phyloP scores from a whole-genome alignment of 2,888 invertebrate species.

The Ceramica pisi region DNA sequence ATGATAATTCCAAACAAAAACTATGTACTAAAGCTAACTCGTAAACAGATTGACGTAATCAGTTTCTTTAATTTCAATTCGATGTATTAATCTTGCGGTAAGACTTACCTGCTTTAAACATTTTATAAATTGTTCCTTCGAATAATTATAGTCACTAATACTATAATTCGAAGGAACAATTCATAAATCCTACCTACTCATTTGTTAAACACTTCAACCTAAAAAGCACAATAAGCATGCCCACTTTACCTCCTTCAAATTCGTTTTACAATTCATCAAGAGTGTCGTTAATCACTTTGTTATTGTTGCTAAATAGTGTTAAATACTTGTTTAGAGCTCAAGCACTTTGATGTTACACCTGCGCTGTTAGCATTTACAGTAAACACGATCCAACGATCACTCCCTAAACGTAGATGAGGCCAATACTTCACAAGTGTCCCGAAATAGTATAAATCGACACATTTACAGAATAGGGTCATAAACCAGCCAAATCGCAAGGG shows the following conservation, averaged over 20 bases:
- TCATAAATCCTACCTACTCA: not conserved
- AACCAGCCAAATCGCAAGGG: conserved; percentile 66
- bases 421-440: conserved; percentile 52
- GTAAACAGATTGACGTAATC: not conserved
- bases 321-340: conserved; percentile 69
- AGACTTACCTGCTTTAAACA: too few relatives aligned
- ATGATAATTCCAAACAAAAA: not conserved
- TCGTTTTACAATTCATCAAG: conserved; percentile 57
- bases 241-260: conserved; percentile 38
- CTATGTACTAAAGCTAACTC: not conserved
- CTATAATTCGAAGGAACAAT: too few relatives aligned
- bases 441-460: conserved; percentile 68
- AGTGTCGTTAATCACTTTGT: conserved; percentile 68
- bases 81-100: not conserved
- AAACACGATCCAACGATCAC: conserved; percentile 48
- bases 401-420: conserved; percentile 39
- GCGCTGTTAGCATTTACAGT: conserved; percentile 60
- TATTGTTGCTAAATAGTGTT: conserved; percentile 70
- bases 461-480: conserved; percentile 70
- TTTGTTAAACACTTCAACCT: not conserved
- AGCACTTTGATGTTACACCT: conserved; percentile 79
- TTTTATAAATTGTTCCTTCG: not conserved
- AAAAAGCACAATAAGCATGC: not conserved
- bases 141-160: not conserved
- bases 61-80: not conserved